Evolutionary conservation across 2,113 vertebrate genomes (phyloP), one percentile per base, ranked within the genome.

Genomic region (Rostratula benghalensis): DNA sequence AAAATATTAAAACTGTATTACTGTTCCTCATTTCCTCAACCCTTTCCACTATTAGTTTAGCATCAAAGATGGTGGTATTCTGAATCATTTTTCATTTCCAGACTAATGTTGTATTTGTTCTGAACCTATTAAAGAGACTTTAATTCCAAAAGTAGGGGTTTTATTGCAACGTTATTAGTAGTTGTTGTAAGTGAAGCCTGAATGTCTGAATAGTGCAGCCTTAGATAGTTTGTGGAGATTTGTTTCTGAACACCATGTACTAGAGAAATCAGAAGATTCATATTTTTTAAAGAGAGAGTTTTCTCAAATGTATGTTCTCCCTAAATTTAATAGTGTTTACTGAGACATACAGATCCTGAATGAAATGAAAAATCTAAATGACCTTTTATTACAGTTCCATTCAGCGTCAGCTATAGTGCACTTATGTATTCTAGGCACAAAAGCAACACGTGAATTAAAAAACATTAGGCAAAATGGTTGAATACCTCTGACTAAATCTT

Each of bases 1-100:
- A 56, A 96, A 90, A 89, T 91, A 86, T 90, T 86, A 88, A 90
- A 91, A 60, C 23, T 67, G 9, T 33, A 28, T 82, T 91, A 74
- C 4, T 71, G 7, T 76, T 95, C 30, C 50, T 93, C 18, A 82
- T 94, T 94, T 95, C 33, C 23, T 78, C n/a, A 78, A 30, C 17
- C 2, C 4, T 71, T 91, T 95, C 53, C 21, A 37, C 31, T 81
- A 70, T 57, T 87, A 75, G 19, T 64, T 87, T 87, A 65, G 3
- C 11, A 87, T 45, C 43, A 61, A 77, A 71, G 31, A 30, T 46
- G 15, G 27, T 81, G 24, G 2, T 33, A 54, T 71, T 71, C n/a
- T 83, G 25, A 60, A 56, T 65, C 21, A 43, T 69, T 85, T 78
- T 92, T 91, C 14, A 69, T 85, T 95, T 94, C 43, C 19, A 86